Base-by-base conservation (phyloP, 2,797 vertebrate species). In the Pseudomugil tenellus region DNA sequence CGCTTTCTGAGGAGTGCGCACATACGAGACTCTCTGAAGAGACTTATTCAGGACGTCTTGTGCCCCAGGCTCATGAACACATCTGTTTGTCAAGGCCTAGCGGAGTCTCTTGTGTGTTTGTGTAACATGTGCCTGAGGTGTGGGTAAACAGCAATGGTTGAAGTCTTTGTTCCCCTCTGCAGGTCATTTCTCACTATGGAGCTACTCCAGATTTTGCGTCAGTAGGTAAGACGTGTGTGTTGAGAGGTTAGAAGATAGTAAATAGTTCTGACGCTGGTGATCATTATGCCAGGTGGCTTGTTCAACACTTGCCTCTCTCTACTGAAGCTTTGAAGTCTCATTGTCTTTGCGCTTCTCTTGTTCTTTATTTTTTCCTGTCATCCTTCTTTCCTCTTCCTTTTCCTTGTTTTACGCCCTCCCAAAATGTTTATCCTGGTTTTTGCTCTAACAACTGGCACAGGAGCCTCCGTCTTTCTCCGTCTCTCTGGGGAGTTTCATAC, bases 21-120 rank as follows among this genome's bases (percentile, higher is more conserved):
- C 12, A 46, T 31, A 39, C 39, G 41, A 70, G 68, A 85, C 77
- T 80, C 89, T 88, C 89, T 80, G 72, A 77, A 90, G 87, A 90
- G 68, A 74, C 56, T 70, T 84, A 90, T 88, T 68, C 66, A 87
- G 91, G 85, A 67, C 86, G 58, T 80, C 80, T 86, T 65, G 23
- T 55, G 89, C 89, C 90, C 67, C 53, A 0, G 88, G 93, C 89
- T 75, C 67, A 58, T 51, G 77, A 80, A 77, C 81, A 89, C 91
- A 91, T 92, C 88, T 90, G 90, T 89, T 93, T 87, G 85, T 85
- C 72, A 69, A 74, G 81, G 79, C 77, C 63, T 77, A 17, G 74
- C 58, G 76, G 59, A 83, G 79, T 76, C 87, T 79, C 81, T 67
- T 66, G 71, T 77, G 84, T 79, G 51, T 69, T 35, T 48, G 49